Evolutionary conservation across 2,797 vertebrate genomes (phyloP).

Genomic region (Mormyrus hasselquistii): DNA sequence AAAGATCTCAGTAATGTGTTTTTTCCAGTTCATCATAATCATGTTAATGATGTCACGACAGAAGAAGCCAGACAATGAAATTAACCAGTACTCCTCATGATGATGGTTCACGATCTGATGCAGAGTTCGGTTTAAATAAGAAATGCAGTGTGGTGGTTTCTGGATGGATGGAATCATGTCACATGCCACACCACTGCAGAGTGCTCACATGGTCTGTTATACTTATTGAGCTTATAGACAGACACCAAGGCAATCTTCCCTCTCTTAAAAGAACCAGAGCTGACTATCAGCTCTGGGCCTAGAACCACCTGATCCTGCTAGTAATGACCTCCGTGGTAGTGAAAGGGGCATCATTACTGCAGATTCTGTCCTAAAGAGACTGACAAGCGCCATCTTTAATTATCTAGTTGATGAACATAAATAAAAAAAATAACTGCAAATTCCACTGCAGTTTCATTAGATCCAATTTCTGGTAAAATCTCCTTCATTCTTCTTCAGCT

Average conservation of each 20-base stretch:
- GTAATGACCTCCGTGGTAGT: not conserved
- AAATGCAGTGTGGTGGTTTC: not conserved
- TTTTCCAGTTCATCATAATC: not conserved
- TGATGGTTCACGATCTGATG: not conserved
- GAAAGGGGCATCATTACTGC: not conserved
- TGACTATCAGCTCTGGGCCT: not conserved
- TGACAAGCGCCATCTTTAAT: not conserved
- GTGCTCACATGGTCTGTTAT: not conserved
- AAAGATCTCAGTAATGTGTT: not conserved
- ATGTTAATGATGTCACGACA: not conserved
- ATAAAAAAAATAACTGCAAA: not conserved
- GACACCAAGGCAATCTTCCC: not conserved
- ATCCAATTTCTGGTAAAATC: not conserved
- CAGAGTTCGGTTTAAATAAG: not conserved
- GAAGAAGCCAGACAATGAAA: not conserved
- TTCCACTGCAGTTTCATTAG: not conserved
- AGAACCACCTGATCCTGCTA: not conserved
- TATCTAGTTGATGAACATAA: not conserved
- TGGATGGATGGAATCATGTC: not conserved
- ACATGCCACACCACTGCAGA: not conserved
- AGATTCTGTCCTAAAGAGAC: not conserved
- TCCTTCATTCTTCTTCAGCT: not conserved
- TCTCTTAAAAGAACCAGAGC: not conserved
- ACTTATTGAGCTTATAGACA: not conserved
- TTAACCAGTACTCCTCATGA: not conserved